Evolutionary conservation across 2,888 invertebrate genomes (phyloP), one percentile per base, ranked within the genome.

Genomic region (Meandrusa payeni): DNA sequence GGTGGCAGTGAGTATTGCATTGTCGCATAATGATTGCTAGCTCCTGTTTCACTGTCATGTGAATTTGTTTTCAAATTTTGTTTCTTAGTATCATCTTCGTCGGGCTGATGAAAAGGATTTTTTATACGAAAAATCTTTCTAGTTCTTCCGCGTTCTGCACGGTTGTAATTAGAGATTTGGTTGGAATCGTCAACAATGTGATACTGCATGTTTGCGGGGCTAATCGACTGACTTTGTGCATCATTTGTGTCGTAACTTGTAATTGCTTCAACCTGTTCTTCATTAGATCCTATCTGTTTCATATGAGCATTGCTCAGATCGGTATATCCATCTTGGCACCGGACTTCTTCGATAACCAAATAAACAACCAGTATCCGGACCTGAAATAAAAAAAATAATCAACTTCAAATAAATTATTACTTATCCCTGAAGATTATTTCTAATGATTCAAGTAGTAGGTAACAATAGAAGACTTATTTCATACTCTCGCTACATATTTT

Each of bases 1-100:
- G 88, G 87, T 46, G 88, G 88, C 47, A 88, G 64, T 17, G 85
- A 85, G 59, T 86, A 88, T 65, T 86, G 85, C 62, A 85, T 61
- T 24, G 82, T 72, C 47, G 80, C 70, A 72, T 87, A 83, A 68
- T 87, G 86, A 67, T 85, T 86, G 72, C 87, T 88, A 66, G 86
- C 79, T 57, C 80, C 81, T 12, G 71, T 64, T 34, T 73, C 76
- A 50, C 63, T 79, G 63, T 89, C 88, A 36, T 71, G 74, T 48
- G 69, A 63, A 41, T 53, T 48, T 23, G 57, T 65, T 24, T 57
- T 63, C 13, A 65, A 65, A 15, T 58, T 64, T 48, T 67, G 69
- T 41, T 56, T 57, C 39, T 57, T 61, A 22, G 66, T 63, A 19
- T 75, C 68, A 42, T 79, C 73, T 9, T 69, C 53, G 12, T 47